Evolutionary conservation across 2,113 vertebrate species (phyloP), one percentile per base, ranked within the genome.

Genomic region (Apaloderma vittatum): DNA sequence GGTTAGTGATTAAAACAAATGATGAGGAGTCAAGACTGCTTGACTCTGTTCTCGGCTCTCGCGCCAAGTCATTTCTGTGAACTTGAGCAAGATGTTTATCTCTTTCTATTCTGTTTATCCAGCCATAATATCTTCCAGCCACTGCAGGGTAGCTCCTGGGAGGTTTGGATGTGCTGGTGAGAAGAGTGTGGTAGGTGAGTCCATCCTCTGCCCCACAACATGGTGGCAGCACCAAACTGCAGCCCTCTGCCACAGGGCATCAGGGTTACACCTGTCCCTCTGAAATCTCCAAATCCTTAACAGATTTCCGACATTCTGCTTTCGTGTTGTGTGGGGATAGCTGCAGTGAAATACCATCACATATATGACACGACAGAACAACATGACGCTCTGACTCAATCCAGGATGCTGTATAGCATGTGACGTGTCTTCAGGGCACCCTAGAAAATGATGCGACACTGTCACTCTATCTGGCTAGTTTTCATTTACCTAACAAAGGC

Each of bases 181-280:
- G 52, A 85, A 19, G 9, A 16, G 5, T 30, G 14, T 8, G 3
- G 11, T 4, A 48, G 26, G 15, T 24, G 27, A 86, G 48, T 17
- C 6, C 32, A 15, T 8, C 12, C 14, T 72, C 45, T n/a, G 36
- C 46, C 8, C 21, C 3, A 0, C 1, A 2, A 20, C 3, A 4
- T 4, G 34, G 30, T 23, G 24, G 15, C 46, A 81, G 23, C 18
- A 48, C 29, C 11, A 6, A 34, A 34, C 7, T 23, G 23, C 40
- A 81, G 6, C 19, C 20, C 15, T 40, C 16, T 61, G 71, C 30
- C 23, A 21, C 8, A 2, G 15, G 68, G 6, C 14, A 3, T 12
- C 0, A 0, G 18, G 19, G 11, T 9, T 34, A 3, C 3, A 3
- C 24, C 34, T 19, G 21, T 20, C 6, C 29, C 13, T 24, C 12